Conservation (phyloP, 2,888 invertebrate genomes). For the Drosophila paranaensis region DNA sequence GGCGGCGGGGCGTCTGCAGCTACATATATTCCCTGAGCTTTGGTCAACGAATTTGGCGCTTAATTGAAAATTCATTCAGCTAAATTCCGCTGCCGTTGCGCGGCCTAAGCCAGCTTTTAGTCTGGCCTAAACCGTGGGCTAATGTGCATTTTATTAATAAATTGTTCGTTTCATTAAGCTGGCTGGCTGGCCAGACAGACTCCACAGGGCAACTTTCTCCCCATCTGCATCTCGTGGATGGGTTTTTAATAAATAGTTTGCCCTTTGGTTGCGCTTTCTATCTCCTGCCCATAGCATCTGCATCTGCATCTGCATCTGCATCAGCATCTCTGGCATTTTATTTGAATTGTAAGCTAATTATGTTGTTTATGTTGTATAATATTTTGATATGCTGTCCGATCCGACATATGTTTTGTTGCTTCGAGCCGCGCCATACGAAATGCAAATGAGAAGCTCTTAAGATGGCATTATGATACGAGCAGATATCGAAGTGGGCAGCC, state of each 20-base stretch:
- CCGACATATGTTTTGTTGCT: constrained; percentile 63
- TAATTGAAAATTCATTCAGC: constrained; percentile 79
- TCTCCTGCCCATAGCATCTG: constrained; percentile 25
- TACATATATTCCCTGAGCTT: constrained; percentile 30
- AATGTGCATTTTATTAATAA: constrained; percentile 78
- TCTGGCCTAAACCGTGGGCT: constrained; percentile 65
- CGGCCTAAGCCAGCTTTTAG: constrained; percentile 24
- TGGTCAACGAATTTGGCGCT: constrained; percentile 60
- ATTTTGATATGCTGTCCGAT: constrained; percentile 62
- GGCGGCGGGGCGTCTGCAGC: constrained; percentile 61
- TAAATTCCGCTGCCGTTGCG: constrained; percentile 55
- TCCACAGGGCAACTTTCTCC: constrained; percentile 69
- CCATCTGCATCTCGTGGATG: constrained; percentile 54
- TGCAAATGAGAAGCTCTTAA: constrained; percentile 57
- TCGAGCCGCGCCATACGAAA: constrained; percentile 25
- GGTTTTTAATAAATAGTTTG: constrained; percentile 62
- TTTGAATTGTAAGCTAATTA: constrained; percentile 64
- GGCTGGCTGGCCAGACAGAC: constrained; percentile 8
- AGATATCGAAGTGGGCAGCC: background rate
- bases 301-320: constrained; percentile 33
- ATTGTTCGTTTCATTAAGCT: constrained; percentile 73
- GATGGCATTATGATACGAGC: constrained; percentile 26
- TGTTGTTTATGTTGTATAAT: constrained; percentile 76
- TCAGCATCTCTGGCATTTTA: constrained; percentile 35
- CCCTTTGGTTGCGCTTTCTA: constrained; percentile 66